phyloP scores from a whole-genome alignment of 2,888 invertebrate species.

The Ectobius pallidus region DNA sequence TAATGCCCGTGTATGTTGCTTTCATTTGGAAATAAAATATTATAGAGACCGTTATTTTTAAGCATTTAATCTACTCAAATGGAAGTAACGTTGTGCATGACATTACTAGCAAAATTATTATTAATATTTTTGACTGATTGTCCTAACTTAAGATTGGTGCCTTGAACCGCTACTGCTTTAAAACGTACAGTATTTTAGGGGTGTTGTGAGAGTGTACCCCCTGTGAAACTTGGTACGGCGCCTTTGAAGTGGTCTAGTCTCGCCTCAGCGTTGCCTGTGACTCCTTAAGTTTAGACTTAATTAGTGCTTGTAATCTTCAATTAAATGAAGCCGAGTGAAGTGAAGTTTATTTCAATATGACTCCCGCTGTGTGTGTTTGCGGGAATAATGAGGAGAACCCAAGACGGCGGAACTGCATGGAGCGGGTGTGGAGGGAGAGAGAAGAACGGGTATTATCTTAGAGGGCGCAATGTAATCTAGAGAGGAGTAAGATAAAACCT shows the following conservation, averaged over 20 bases:
- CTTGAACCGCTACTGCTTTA: no score
- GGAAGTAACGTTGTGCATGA: no score
- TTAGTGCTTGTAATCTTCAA: slow-evolving; percentile 15
- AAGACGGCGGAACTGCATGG: background rate
- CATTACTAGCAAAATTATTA: no score
- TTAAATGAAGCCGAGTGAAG: slow-evolving; percentile 17
- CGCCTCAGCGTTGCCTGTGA: background rate
- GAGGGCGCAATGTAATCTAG: background rate
- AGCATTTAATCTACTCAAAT: no score
- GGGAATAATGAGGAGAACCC: slow-evolving; percentile 18
- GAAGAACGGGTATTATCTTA: background rate
- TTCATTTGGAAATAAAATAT: no score
- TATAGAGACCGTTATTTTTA: no score
- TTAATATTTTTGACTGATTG: no score
- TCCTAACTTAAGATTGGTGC: no score
- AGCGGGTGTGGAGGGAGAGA: no score
- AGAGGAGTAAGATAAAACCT: background rate
- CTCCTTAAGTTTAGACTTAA: slow-evolving; percentile 14
- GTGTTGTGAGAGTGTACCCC: background rate
- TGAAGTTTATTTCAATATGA: slow-evolving; percentile 15
- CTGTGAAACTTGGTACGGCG: slow-evolving; percentile 3
- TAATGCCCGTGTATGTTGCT: no score
- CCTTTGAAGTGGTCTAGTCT: slow-evolving; percentile 16
- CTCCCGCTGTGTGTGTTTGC: slow-evolving; percentile 13
- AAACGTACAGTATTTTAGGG: background rate